Evolutionary conservation across 1,140 invertebrate genomes (phyloP).

Genomic region (Samia ricini): DNA sequence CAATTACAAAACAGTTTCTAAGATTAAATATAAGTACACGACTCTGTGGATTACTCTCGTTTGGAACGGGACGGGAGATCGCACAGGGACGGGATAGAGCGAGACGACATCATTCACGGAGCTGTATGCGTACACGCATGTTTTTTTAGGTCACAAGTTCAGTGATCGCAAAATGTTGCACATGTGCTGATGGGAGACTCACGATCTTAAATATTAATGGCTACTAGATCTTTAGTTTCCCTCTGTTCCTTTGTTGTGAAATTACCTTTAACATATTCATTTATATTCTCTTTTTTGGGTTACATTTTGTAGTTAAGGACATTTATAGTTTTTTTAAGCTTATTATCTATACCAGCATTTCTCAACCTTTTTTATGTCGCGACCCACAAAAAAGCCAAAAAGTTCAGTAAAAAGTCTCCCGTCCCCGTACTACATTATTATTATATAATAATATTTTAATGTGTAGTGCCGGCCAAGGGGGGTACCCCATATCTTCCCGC

Average conservation of each 20-base stretch:
- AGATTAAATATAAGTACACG: slow-evolving; percentile 5
- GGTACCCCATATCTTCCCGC: no score
- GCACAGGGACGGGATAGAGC: neutral
- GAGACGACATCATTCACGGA: neutral
- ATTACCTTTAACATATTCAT: neutral
- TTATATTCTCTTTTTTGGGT: no score
- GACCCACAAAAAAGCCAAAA: no score
- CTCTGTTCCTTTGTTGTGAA: neutral
- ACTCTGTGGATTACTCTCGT: slow-evolving; percentile 4
- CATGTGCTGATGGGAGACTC: slow-evolving; percentile 13
- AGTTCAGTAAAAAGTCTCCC: no score
- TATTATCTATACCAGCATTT: no score
- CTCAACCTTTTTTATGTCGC: no score
- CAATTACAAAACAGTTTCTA: neutral
- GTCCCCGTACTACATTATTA: no score
- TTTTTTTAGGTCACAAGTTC: slow-evolving; percentile 38
- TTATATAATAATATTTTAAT: no score
- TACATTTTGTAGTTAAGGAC: no score
- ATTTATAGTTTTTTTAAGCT: no score
- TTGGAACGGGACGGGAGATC: neutral
- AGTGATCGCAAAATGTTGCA: slow-evolving; percentile 32
- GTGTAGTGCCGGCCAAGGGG: no score
- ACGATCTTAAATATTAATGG: neutral
- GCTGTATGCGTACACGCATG: slow-evolving; percentile 17
- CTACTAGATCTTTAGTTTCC: neutral